Evolutionary conservation across 2,888 invertebrate species (phyloP), one percentile per base, ranked within the genome.

Genomic region (Dusona sp.): DNA sequence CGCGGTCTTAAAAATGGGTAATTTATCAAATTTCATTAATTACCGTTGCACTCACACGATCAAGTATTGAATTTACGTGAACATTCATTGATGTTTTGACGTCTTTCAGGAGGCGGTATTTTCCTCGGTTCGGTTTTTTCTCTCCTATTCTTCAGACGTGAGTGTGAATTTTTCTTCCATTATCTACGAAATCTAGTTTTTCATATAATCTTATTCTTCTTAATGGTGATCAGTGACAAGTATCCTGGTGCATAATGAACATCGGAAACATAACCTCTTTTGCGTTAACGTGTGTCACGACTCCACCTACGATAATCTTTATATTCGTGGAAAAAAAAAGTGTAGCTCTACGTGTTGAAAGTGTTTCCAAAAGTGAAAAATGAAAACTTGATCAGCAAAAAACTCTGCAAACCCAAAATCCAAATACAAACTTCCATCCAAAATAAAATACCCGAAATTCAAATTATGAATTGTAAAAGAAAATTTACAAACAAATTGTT

Each of bases 61-160:
- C 19, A 9, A 83, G 61, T 88, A 29, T 16, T 36, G 16, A 25
- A 72, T 80, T 74, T 29, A 85, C 70, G 64, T 33, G 22, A 84
- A 84, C 70, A 72, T 73, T 85, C 42, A 90, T 86, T 85, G 70
- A 85, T 89, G 86, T 88, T 91, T 89, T 89, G 86, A 88, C 85
- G 74, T 83, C 88, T 96, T 96, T 91, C 95, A 98, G 98, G 97
- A 89, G 96, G 97, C 90, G 99, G 99, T 85, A 91, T 97, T 68
- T 94, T 97, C 67, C 94, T 98, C 84, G 99, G 99, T 70, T 95
- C 97, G 67, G 95, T 98, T 67, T 96, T 98, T 91, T 98, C 99
- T 2, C 92, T 98, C 74, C 94, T 98, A 77, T 97, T 99, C 93
- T 97, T 99, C 91, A 97, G 96, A 94, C 95, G 96, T 96, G 94